Base-by-base conservation (phyloP, 2,888 invertebrate species). In the Laspeyria flexula region DNA sequence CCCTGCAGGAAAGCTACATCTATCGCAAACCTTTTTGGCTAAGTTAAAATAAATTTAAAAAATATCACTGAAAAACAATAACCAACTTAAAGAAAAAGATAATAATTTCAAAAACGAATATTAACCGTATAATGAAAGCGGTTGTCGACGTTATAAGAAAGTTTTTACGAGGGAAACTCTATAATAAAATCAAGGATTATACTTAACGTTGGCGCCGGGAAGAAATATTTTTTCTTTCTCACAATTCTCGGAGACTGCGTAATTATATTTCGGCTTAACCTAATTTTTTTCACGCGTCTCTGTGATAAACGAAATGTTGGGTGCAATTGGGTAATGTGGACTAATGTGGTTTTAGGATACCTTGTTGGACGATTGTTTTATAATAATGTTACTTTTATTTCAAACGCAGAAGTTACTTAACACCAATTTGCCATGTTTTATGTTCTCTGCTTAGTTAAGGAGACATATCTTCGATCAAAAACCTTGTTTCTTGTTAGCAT, bases 191-290 rank as follows among this genome's bases (percentile, higher is more conserved):
- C 29, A 29, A 46, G 29, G 23, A 12, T 35, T 31, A 46, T 40
- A n/a, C 43, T 16, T 31, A 29, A 35, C 12, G 21, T 34, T 21
- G 25, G 23, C 13, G 33, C n/a, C 42, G 25, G n/a, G n/a, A n/a
- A 12, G 9, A 46, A 43, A 40, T 40, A 23, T 34, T 12, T 18
- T 5, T 16, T 34, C 6, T 40, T 46, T 16, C 35, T 29, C 15
- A 34, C 50, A 29, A 47, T 65, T 60, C 31, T 43, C 46, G 39
- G 47, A 23, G 66, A 48, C 30, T 49, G 34, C 40, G 50, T 62
- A 50, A 60, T 60, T 66, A 50, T 47, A 55, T 66, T 62, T 34
- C 31, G 40, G 46, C 54, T 62, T 50, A 63, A 50, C 64, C 52
- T 50, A 63, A 51, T 67, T 64, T 33, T 54, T 44, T 58, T 44